Conservation (phyloP, 1,140 invertebrate genomes). For the Apocrypta bakeri region DNA sequence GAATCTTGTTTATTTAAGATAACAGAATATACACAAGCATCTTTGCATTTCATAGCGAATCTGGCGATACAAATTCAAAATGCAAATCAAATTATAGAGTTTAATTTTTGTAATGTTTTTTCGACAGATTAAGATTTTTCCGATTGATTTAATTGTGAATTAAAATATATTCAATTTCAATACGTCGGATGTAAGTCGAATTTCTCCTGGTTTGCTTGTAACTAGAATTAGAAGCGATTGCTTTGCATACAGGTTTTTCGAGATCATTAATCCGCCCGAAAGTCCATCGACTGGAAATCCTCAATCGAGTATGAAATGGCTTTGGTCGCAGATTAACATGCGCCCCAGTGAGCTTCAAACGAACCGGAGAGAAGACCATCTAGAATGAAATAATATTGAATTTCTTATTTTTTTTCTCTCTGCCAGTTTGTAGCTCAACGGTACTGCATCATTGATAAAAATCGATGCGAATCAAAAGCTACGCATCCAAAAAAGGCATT, state of each 20-base stretch:
- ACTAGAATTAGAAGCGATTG: constrained; percentile 36
- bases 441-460: neutral
- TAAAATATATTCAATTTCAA: neutral
- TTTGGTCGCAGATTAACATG: neutral
- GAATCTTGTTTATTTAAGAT: neutral
- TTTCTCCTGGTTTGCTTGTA: constrained; percentile 17
- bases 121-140: too few relatives aligned
- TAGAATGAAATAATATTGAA: neutral
- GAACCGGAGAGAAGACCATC: neutral
- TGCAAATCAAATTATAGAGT: neutral
- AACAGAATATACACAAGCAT: neutral
- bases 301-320: constrained; percentile 11
- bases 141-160: too few relatives aligned
- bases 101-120: too few relatives aligned
- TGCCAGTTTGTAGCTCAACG: neutral
- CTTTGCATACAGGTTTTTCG: constrained; percentile 40
- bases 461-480: neutral
- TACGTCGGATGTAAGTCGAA: neutral
- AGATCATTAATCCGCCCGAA: constrained; percentile 34
- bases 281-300: constrained; percentile 17
- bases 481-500: neutral
- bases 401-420: neutral
- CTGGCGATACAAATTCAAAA: neutral
- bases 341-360: neutral
- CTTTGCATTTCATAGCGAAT: neutral